Base-by-base conservation (phyloP, 2,113 vertebrate species). In the Tupaia tana region DNA sequence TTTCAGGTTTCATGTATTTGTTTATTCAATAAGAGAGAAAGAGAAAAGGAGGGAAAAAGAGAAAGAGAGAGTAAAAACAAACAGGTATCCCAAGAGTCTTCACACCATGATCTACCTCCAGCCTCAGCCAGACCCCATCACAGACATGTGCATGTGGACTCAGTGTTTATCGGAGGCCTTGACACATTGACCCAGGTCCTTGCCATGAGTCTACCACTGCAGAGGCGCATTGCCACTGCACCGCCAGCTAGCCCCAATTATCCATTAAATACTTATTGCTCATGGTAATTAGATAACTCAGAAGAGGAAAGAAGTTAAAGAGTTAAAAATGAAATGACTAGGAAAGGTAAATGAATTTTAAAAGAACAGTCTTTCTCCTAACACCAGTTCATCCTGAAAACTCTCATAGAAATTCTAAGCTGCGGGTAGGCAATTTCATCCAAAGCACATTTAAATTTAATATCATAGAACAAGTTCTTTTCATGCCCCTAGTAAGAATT, bases 371-470 rank as follows among this genome's bases (percentile, higher is more conserved):
- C 29, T 70, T 71, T 79, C 25, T 13, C 27, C 25, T 43, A 69
- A 90, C 90, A 58, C 2, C 63, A 74, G 61, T 86, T 96, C 64
- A 82, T 78, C 64, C 79, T 84, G 27, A 19, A 94, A 91, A 84
- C 25, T 24, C 54, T 79, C n/a, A 73, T 66, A 89, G 64, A 89
- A 91, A 82, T 91, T 91, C 61, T 89, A 86, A 93, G 34, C 43
- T 89, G 27, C 25, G 20, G 25, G 22, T 74, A 88, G 87, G 56
- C 78, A 93, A 61, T 96, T 94, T 61, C 59, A 91, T 91, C 64
- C 43, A 83, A 82, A 89, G 58, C 64, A 83, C 54, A 79, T 89
- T 95, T 93, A 93, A 89, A 95, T 86, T 95, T 93, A 79, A 79
- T 91, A 86, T 93, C 3, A 1, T 59, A 27, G n/a, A 91, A 89